phyloP scores from a whole-genome alignment of 1,140 invertebrate species.

The Trichogramma pretiosum region DNA sequence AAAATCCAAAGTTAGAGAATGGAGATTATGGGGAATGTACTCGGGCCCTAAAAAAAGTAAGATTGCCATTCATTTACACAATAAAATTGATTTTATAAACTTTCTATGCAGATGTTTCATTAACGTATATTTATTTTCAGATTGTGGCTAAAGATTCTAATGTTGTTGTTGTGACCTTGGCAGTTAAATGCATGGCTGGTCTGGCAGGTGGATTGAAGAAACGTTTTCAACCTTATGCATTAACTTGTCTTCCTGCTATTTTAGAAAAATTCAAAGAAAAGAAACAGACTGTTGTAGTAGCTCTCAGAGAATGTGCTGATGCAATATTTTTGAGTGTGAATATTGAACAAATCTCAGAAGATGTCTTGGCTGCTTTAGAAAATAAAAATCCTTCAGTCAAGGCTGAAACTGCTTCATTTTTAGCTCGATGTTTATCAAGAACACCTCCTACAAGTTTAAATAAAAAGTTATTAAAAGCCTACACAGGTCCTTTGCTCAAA shows the following conservation, averaged over 20 bases:
- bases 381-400: constrained; percentile 96
- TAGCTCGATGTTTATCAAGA: constrained; percentile 72
- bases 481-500: constrained; percentile 73
- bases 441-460: constrained; percentile 73
- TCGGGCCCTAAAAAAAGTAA: constrained; percentile 80
- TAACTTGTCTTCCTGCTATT: constrained; percentile 67
- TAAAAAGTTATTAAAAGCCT: constrained; percentile 86
- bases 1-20: constrained; percentile 77
- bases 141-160: constrained; percentile 90
- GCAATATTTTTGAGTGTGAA: constrained; percentile 74
- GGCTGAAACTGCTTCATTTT: constrained; percentile 82
- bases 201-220: constrained; percentile 82
- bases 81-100: too few relatives aligned
- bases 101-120: not conserved
- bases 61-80: constrained; percentile 8
- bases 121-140: constrained; percentile 33
- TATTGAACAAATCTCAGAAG: constrained; percentile 82
- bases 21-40: constrained; percentile 92
- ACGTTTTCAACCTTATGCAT: constrained; percentile 77
- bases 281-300: constrained; percentile 80
- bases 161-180: constrained; percentile 83
- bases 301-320: constrained; percentile 86
- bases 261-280: constrained; percentile 98
- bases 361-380: constrained; percentile 70
- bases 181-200: constrained; percentile 73